Base-by-base conservation (phyloP, 30 jellyfish, hydroid and myxozoan genomes). In the Aurelia sp. region DNA sequence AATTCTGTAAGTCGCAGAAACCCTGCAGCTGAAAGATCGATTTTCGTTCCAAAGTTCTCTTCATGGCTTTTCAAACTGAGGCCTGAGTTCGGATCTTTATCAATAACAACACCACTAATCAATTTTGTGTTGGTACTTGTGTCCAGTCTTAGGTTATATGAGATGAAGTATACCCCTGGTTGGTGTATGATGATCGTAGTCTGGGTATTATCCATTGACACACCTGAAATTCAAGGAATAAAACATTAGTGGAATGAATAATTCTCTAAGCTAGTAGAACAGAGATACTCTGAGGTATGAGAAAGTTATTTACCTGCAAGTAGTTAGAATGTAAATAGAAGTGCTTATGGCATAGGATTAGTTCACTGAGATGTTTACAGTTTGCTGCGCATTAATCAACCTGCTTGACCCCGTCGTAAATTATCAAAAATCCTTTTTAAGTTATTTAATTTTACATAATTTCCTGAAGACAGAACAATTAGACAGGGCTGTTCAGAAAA, bases 111-210 rank as follows among this genome's bases (percentile, higher is more conserved):
- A 50, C 78, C 88, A 58, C 82, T 88, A 5, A 30, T 72, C 16
- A 72, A 35, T 12, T 13, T 30, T 30, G 65, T 63, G 44, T 70
- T 47, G 21, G 60, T 19, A 20, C 50, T 41, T 6, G 88, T 20
- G 18, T 73, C 74, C 58, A 84, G n/a, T 18, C 63, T 48, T 31
- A 84, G 82, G 58, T 65, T 84, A 68, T 84, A 84, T n/a, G 88
- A 35, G 38, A 84, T 18, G 57, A 9, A 73, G 76, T 84, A 84
- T 3, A 77, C 85, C 4, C 93, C 93, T 8, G 93, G 93, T 27
- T 22, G 40, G 52, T 48, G 20, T 1, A 84, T 61, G 52, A 18
- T 4, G 68, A 71, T 18, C 3, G 70, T 30, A 24, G 82, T 62
- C 13, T 63, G 50, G 20, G 21, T 47, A 1, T 7, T 76, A 68